These are phyloP conservation scores for Cerastoderma edule DNA, from an alignment of 2,888 invertebrate species.

Conservation along the genomic window DNA sequence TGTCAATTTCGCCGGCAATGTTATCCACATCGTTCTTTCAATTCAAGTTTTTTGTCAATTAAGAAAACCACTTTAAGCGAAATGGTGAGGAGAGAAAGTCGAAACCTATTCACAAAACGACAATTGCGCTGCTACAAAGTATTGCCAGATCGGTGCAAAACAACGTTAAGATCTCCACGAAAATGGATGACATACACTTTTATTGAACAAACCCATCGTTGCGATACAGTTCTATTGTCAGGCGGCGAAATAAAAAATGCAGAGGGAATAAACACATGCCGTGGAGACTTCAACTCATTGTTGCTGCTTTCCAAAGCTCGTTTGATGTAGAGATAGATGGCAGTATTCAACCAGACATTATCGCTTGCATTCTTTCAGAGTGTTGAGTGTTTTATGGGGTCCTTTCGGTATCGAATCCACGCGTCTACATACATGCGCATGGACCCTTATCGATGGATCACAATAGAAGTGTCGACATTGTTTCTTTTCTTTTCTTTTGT, in stretches of 20 bases:
- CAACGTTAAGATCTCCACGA: no score
- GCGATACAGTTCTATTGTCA: constrained; percentile 18
- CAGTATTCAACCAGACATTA: constrained; percentile 41
- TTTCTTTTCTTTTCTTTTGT: no score
- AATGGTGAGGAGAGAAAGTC: constrained; percentile 27
- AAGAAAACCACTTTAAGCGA: no score
- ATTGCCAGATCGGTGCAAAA: no score
- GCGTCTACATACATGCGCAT: constrained; percentile 3
- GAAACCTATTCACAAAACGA: constrained; percentile 39
- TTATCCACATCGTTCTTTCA: no score
- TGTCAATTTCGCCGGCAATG: no score
- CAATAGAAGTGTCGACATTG: constrained; percentile 6
- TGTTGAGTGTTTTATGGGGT: constrained; percentile 6
- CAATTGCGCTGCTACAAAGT: constrained; percentile 30
- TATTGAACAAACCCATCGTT: no score
- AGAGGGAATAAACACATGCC: constrained; percentile 8
- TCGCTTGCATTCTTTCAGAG: constrained; percentile 24
- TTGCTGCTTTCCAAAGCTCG: constrained; percentile 4
- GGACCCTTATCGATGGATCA: background rate
- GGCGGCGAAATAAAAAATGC: background rate
- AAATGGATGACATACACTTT: no score
- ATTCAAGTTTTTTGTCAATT: no score
- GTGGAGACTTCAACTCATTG: background rate
- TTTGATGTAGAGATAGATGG: constrained; percentile 30
- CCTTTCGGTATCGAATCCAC: background rate